These are phyloP conservation scores for Lacerta viridis DNA, from an alignment of 2,797 vertebrate species.

Conservation along the genomic window DNA sequence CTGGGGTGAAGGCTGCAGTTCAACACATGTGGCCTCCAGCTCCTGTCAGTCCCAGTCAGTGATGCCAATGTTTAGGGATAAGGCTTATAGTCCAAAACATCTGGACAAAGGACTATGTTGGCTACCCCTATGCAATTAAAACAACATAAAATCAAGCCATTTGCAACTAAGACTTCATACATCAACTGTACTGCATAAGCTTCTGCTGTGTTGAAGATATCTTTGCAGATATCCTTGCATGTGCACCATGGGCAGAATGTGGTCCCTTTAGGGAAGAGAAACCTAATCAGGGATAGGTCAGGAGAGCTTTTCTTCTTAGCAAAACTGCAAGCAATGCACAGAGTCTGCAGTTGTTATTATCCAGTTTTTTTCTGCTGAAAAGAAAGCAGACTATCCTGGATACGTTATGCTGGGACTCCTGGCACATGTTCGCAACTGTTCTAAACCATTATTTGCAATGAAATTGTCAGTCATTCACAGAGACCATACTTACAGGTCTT, in stretches of 20 bases:
- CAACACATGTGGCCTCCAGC: no score
- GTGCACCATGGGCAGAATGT: no score
- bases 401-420: background rate
- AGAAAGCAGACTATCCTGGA: background rate
- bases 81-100: background rate
- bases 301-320: background rate
- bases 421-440: background rate
- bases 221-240: background rate
- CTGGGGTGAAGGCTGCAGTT: background rate
- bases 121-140: background rate
- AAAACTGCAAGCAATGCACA: background rate
- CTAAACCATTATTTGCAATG: background rate
- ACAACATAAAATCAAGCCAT: slow-evolving; percentile 3
- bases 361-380: background rate
- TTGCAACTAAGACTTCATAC: background rate
- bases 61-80: background rate
- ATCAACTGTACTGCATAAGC: background rate
- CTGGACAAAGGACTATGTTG: no score
- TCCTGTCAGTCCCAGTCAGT: no score
- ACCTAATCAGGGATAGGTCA: background rate
- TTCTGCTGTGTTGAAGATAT: background rate
- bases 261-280: no score
- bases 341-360: background rate
- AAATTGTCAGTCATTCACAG: background rate
- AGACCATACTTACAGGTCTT: background rate